Base-by-base conservation (phyloP, 2,113 vertebrate genomes). In the Thinocorus orbignyianus region DNA sequence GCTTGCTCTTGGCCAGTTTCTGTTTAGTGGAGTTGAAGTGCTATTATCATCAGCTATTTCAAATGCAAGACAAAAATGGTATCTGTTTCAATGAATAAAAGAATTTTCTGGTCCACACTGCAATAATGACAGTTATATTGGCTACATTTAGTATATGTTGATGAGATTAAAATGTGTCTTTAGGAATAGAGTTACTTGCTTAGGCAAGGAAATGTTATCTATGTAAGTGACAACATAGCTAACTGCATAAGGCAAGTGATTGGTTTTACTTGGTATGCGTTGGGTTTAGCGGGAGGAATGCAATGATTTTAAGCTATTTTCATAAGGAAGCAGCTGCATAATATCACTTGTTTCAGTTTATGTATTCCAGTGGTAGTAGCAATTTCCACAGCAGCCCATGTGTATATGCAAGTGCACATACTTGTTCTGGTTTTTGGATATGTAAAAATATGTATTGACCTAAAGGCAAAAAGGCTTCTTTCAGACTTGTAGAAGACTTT, bases 91-190 rank as follows among this genome's bases (percentile, higher is more conserved):
- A 62, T 54, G 87, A 96, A 97, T 95, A 93, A 33, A 86, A 93
- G 73, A 92, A 69, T 81, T 92, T 92, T 91, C 91, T 95, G 68
- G 49, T 97, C 81, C 62, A 88, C 46, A 15, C 58, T 86, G 76
- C 68, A 96, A 87, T 94, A 96, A 52, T 95, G 95, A 91, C 97
- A 97, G 90, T 97, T 96, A 57, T 62, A 96, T 97, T 97, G 96
- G 93, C 70, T 86, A 41, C 42, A 65, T 81, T 96, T 98, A 97
- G 97, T 97, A 80, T 70, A 64, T 78, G 88, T 93, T 97, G 97
- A 97, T 96, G 94, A 89, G 93, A 97, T 97, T 97, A 97, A 98
- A 98, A 97, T 92, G 44, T 92, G 79, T 96, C 89, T 92, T 97
- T 92, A 88, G 78, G 1, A 3, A 95, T 95, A 58, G 96, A 80